A percentile compares a stretch with the other conserved stretches of the same genome.
Conservation (phyloP, 37 sponge, comb jelly and placozoan genomes). For the Geodia barretti region DNA sequence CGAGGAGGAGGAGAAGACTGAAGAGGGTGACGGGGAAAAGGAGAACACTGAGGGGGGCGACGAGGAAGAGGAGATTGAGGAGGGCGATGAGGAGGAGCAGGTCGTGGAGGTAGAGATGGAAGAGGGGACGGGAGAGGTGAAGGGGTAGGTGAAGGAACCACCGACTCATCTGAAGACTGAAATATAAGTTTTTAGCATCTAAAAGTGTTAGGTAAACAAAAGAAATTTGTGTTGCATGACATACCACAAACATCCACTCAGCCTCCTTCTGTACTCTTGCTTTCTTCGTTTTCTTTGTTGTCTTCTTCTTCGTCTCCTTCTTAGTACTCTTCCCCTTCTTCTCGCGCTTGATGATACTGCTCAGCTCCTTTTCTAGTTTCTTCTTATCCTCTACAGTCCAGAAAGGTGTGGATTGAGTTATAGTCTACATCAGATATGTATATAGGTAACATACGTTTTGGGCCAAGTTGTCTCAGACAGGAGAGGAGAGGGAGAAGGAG, state of each 20-base stretch:
- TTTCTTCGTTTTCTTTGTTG: neutral
- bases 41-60: neutral
- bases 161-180: neutral
- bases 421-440: neutral
- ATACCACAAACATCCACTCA: neutral
- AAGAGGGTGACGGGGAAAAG: neutral
- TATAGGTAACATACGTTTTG: no score
- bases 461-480: no score
- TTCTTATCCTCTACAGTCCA: slow-evolving; percentile 2
- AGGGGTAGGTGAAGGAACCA: neutral
- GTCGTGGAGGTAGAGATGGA: neutral
- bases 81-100: neutral
- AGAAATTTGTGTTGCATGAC: no score
- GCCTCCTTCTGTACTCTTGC: slow-evolving; percentile 10
- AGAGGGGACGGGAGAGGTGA: neutral
- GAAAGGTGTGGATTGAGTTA: neutral
- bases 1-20: neutral
- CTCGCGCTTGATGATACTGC: neutral
- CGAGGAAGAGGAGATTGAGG: neutral
- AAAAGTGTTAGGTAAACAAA: no score
- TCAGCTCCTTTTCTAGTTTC: neutral
- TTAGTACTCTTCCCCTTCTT: neutral
- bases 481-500: no score
- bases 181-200: no score
- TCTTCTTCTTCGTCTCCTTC: neutral